These are phyloP conservation scores for Xenentodon cancila DNA, from an alignment of 2,797 vertebrate genomes.

Conservation along the genomic window DNA sequence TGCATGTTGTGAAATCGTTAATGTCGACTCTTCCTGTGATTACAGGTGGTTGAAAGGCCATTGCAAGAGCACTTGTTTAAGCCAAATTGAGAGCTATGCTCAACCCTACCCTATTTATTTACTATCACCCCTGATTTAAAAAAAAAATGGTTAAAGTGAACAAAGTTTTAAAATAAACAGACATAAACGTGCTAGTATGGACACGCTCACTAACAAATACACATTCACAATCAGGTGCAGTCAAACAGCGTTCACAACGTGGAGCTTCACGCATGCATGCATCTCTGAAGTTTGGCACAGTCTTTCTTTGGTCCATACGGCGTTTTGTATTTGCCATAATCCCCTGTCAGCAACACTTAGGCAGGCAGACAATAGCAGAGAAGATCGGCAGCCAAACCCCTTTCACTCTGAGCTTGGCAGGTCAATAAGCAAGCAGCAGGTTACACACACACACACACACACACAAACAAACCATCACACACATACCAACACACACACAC, in stretches of 20 bases:
- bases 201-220: slow-evolving; percentile 5
- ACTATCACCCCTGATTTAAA: not conserved
- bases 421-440: slow-evolving; percentile 74
- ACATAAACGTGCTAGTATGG: not conserved
- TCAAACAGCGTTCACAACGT: slow-evolving; percentile 63
- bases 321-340: slow-evolving; percentile 81
- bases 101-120: too few species aligned
- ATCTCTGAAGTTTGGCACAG: slow-evolving; percentile 77
- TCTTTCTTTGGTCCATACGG: slow-evolving; percentile 76
- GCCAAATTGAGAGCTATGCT: too few species aligned
- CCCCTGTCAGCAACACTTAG: slow-evolving; percentile 82
- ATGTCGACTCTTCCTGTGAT: too few species aligned
- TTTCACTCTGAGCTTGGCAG: slow-evolving; percentile 78
- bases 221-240: slow-evolving; percentile 21
- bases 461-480: slow-evolving; percentile 15
- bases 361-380: slow-evolving; percentile 78
- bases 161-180: slow-evolving; percentile 1
- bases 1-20: too few species aligned
- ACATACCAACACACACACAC: slow-evolving; percentile 34
- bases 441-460: slow-evolving; percentile 63
- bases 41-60: too few species aligned
- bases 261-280: slow-evolving; percentile 66
- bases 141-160: slow-evolving; percentile 1
- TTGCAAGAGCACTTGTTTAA: too few species aligned
- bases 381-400: slow-evolving; percentile 76